Evolutionary conservation across 2,113 vertebrate genomes (phyloP).

Genomic region (Crotalus viridis): DNA sequence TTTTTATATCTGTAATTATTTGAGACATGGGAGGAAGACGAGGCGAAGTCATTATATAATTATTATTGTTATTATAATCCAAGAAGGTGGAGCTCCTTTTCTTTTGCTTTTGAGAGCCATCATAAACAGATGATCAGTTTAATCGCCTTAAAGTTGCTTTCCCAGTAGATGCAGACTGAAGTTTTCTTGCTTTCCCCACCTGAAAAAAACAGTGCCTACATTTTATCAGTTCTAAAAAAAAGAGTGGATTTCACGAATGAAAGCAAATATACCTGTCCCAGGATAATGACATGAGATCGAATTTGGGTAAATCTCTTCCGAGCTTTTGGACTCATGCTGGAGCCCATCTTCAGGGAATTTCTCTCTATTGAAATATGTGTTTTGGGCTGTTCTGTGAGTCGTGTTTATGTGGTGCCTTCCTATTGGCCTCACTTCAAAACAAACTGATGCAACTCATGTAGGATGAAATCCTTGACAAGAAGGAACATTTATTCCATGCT

Average conservation of each 20-base stretch:
- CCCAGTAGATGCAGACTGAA: neutral
- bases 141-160: neutral
- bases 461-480: neutral
- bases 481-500: conserved; percentile 9
- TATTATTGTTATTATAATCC: neutral
- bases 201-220: neutral
- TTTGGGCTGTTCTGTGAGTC: neutral
- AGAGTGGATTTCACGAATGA: neutral
- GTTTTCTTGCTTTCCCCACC: neutral
- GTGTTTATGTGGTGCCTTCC: neutral
- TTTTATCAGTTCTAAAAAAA: neutral
- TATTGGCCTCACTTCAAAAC: neutral
- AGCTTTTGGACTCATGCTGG: neutral
- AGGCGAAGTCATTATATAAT: neutral
- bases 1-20: neutral
- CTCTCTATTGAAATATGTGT: neutral
- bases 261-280: neutral
- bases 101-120: neutral
- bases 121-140: neutral
- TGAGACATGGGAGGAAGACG: neutral
- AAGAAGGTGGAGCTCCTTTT: neutral
- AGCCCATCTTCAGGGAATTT: neutral
- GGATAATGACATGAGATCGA: neutral
- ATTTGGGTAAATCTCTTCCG: neutral
- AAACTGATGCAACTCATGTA: neutral